Base-by-base conservation (phyloP, 2,113 vertebrate species). In the Azemiops feae region DNA sequence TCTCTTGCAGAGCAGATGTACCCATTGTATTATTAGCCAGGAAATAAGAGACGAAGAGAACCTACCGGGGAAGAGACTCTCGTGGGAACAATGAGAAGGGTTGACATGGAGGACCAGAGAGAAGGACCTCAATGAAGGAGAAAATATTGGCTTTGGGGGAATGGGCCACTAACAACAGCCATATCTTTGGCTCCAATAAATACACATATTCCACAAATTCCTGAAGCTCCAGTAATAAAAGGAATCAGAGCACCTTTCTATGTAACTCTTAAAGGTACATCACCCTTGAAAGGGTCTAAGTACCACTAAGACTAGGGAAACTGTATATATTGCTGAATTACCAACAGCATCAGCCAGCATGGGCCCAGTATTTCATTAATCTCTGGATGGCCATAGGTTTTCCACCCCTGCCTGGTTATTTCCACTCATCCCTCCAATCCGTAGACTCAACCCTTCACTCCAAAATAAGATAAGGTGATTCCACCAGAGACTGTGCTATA, bases 1-100 rank as follows among this genome's bases (percentile, higher is more conserved):
- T 25, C 89, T 74, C 58, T 60, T 85, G 88, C 54, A 53, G n/a
- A 90, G 74, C 92, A 93, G 92, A 93, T 93, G 92, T 20, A 50
- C 3, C 22, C 74, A 60, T 89, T 89, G 74, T 93, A 47, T 91
- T 47, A 16, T 88, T 58, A 50, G 18, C 43, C 74, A 64, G n/a
- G 89, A 39, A 52, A 86, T 18, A 60, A 52, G 74, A 85, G 52
- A 20, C 50, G n/a, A 9, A 43, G 54, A 43, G 45, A 47, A 89
- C 0, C 27, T 1, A 10, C 2, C 12, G 12, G 18, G 25, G 81
- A 23, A 85, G 27, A 85, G 27, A 23, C 30, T 30, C 10, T 54
- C 9, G 9, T 12, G 45, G 39, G 53, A 57, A 74, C 53, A 45
- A 55, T 55, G 87, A 34, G 7, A 39, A 4, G 52, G 64, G 25